phyloP scores from a whole-genome alignment of 2,888 invertebrate species.

The Psylliodes chrysocephalus region DNA sequence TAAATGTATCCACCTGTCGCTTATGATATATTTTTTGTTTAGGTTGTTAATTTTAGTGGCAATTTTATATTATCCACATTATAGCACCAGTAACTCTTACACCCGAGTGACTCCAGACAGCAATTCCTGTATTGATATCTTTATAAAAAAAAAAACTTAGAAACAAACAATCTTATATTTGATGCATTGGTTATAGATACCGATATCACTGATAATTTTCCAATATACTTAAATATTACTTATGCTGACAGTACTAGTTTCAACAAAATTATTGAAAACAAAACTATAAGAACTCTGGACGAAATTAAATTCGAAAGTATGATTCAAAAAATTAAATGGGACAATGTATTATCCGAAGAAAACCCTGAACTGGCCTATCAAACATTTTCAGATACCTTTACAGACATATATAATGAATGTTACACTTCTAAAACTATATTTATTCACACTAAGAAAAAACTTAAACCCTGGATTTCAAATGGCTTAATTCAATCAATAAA shows the following conservation, averaged over 20 bases:
- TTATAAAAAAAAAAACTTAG: slow-evolving; percentile 2
- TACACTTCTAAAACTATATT: background rate
- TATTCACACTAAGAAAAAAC: slow-evolving; percentile 7
- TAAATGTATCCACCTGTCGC: too few species aligned
- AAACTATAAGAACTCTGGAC: background rate
- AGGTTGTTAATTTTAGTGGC: too few species aligned
- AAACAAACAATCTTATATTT: slow-evolving; percentile 8
- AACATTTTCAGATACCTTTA: slow-evolving; percentile 6
- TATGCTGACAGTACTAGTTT: background rate
- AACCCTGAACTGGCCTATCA: slow-evolving; percentile 8
- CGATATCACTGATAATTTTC: background rate
- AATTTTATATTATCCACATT: too few species aligned
- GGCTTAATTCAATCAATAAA: slow-evolving; percentile 8
- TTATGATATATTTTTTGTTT: too few species aligned
- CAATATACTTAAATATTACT: slow-evolving; percentile 12
- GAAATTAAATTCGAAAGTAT: slow-evolving; percentile 15
- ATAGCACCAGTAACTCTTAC: background rate
- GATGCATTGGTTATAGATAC: background rate
- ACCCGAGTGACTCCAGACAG: slow-evolving; percentile 11
- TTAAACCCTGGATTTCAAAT: slow-evolving; percentile 1
- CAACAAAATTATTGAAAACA: slow-evolving; percentile 5
- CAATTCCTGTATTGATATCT: background rate
- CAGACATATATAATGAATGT: slow-evolving; percentile 5
- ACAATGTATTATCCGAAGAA: background rate
- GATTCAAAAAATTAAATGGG: background rate